A percentile compares a stretch with the other conserved stretches of the same genome.
These are phyloP conservation scores for Pherbina coryleti DNA, from an alignment of 2,888 invertebrate genomes.

Conservation along the genomic window DNA sequence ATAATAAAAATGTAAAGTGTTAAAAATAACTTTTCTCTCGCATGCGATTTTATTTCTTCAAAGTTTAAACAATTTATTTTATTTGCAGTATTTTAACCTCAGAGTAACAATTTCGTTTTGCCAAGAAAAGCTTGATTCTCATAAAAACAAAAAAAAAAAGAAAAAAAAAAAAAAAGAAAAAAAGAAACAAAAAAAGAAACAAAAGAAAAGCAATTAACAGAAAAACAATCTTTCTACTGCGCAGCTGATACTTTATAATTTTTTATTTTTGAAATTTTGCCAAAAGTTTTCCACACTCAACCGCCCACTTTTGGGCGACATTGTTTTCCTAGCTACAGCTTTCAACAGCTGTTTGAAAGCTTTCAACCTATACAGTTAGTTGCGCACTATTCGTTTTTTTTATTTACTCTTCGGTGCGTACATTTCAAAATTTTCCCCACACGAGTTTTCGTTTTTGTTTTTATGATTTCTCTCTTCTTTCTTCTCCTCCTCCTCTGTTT, in stretches of 20 bases:
- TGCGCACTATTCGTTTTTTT: not conserved
- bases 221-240: too few species aligned
- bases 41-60: not conserved
- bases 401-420: slow-evolving; percentile 3
- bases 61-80: too few species aligned
- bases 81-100: too few species aligned
- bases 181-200: not conserved
- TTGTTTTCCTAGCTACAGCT: not conserved
- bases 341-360: not conserved
- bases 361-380: not conserved
- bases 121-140: not conserved
- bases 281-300: not conserved
- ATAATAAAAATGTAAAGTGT: not conserved
- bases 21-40: slow-evolving; percentile 15
- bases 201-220: too few species aligned
- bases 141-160: not conserved
- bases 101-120: too few species aligned
- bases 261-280: not conserved
- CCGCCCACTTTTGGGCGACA: not conserved
- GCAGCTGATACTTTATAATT: not conserved
- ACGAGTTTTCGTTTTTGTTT: not conserved
- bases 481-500: not conserved
- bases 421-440: not conserved
- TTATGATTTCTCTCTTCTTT: not conserved
- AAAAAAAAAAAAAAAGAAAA: not conserved